phyloP scores from a whole-genome alignment of 2,797 vertebrate species.

The Linurgus olivaceus region DNA sequence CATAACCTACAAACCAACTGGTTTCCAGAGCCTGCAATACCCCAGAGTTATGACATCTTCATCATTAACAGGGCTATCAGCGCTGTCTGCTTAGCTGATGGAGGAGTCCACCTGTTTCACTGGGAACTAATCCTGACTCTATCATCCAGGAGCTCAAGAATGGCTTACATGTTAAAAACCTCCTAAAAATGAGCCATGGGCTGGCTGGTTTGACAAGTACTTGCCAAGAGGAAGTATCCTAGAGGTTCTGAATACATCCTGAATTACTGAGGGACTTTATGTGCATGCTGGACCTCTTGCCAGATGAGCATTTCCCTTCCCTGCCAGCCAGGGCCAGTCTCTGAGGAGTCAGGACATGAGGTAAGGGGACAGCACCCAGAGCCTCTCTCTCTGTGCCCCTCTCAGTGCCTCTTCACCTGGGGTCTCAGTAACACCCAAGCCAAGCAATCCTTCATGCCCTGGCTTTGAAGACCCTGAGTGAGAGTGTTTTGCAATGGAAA shows the following conservation, averaged over 20 bases:
- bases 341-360: background rate
- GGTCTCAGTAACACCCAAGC: background rate
- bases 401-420: background rate
- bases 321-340: background rate
- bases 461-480: background rate
- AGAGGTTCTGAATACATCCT: background rate
- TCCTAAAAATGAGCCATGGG: background rate
- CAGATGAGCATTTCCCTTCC: accelerated
- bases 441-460: background rate
- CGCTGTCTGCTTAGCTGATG: background rate
- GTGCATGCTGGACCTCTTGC: background rate
- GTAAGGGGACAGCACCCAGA: background rate
- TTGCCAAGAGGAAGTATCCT: background rate
- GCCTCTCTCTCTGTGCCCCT: background rate
- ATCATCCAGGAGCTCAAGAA: background rate
- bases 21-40: background rate
- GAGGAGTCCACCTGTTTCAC: background rate
- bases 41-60: background rate
- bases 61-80: background rate
- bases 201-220: background rate
- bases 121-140: background rate
- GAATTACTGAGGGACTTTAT: background rate
- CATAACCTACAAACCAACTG: background rate
- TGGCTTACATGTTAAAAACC: background rate
- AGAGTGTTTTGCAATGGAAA: background rate